A percentile compares a stretch with the other conserved stretches of the same genome.
phyloP scores from a whole-genome alignment of 2,888 invertebrate genomes.

The Lottia gigantea region DNA sequence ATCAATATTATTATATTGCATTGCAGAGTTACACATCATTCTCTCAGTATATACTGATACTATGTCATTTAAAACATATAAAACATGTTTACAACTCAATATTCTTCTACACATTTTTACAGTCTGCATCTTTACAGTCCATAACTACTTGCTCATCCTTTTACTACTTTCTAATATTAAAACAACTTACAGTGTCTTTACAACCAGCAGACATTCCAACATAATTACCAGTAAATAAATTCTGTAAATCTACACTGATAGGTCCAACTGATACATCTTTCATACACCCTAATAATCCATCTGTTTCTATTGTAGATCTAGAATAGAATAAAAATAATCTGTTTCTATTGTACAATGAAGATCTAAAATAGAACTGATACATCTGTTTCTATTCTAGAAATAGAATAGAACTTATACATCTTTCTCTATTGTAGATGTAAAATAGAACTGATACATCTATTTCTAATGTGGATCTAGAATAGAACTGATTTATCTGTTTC shows the following conservation, averaged over 20 bases:
- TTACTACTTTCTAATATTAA: not conserved
- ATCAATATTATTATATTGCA: no score
- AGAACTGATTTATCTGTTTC: conserved; percentile 71
- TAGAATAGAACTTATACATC: conserved; percentile 83
- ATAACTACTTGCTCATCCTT: no score
- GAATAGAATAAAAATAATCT: no score
- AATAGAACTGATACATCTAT: conserved; percentile 73
- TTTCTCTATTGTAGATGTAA: conserved; percentile 32
- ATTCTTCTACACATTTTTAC: no score
- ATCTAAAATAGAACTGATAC: conserved; percentile 71
- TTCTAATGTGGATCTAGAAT: no score
- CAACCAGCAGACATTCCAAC: conserved; percentile 59
- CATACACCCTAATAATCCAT: conserved; percentile 84
- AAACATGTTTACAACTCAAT: no score
- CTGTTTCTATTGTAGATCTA: conserved; percentile 34
- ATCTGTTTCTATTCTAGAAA: no score
- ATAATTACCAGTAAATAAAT: conserved; percentile 45
- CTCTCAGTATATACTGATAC: no score
- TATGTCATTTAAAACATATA: no score
- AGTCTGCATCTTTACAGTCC: no score
- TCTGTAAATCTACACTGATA: conserved; percentile 29
- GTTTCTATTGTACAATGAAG: not conserved
- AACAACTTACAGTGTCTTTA: conserved; percentile 43
- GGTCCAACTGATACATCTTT: conserved; percentile 75
- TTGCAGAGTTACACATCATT: no score